Evolutionary conservation across 2,797 vertebrate species (phyloP), one percentile per base, ranked within the genome.

Genomic region (Myotis pilosus): DNA sequence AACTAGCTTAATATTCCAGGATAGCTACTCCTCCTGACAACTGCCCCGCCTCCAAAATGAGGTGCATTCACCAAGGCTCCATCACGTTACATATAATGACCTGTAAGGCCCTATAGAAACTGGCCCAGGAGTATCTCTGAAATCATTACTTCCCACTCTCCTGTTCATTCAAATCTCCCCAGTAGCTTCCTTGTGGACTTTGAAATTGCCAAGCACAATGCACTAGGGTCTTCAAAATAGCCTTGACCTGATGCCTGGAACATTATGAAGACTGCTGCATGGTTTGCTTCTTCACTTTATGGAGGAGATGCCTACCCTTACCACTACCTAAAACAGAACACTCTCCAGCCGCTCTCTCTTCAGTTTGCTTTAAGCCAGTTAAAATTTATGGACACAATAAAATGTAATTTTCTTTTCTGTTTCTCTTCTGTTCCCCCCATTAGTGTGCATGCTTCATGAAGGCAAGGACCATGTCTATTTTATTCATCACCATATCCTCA

Each of bases 351-450:
- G 17, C 30, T 57, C 4, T 79, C 30, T 88, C 38, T 57, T 47
- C 74, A 7, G 49, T 89, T 90, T 83, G 62, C 41, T 89, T 79
- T 30, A 38, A 90, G n/a, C 30, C 1, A 85, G 55, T 96, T 89
- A 85, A 93, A 76, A 83, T 0, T 51, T 28, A 68, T 6, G 4
- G 8, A 44, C 25, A 60, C 6, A 49, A 78, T 13, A 68, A 23
- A 57, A 47, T 5, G 8, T 5, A 44, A 57, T 9, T 62, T 9
- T 62, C 60, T 62, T 74, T 13, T 75, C 72, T 91, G 6, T 15
- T 83, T 57, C 28, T 44, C 25, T 68, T 66, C 28, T n/a, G 15
- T 53, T 92, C 19, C 7, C 9, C 3, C 2, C 6, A 44, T 3
- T 47, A 64, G 0, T 44, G 22, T 57, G 16, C 25, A 47, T 22